phyloP scores from a whole-genome alignment of 1,140 invertebrate genomes.

The Drosophila arawakana region DNA sequence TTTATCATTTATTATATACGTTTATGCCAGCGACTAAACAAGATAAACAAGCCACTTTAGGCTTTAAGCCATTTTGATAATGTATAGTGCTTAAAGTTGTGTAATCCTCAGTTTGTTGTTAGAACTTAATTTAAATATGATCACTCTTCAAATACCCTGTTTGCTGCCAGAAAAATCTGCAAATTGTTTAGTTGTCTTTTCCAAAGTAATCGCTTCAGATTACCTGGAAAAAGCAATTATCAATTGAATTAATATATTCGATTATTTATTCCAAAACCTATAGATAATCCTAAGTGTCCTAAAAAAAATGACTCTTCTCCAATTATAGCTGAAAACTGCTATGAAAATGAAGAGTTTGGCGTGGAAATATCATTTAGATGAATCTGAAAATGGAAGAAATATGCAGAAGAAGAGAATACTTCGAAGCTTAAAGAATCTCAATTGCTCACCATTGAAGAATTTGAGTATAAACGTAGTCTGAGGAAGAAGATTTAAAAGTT shows the following conservation, averaged over 20 bases:
- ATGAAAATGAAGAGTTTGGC: slow-evolving; percentile 4
- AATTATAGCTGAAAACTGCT: neutral
- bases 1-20: neutral
- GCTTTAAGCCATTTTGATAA: neutral
- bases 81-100: too few species aligned
- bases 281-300: neutral
- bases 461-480: neutral
- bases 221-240: too few species aligned
- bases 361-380: slow-evolving; percentile 12
- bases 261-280: too few species aligned
- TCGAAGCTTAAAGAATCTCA: slow-evolving; percentile 32
- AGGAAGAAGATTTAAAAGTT: neutral
- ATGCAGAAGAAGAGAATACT: slow-evolving; percentile 36
- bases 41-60: neutral
- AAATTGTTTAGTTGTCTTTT: too few species aligned
- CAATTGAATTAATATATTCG: too few species aligned
- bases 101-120: too few species aligned
- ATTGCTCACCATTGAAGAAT: slow-evolving; percentile 4
- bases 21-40: too few species aligned
- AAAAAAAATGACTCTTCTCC: neutral
- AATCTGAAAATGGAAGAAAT: neutral
- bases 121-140: too few species aligned
- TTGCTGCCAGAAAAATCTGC: too few species aligned
- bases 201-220: too few species aligned
- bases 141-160: too few species aligned